These are phyloP conservation scores for Theristicus caerulescens DNA, from an alignment of 2,113 vertebrate genomes.

Conservation along the genomic window DNA sequence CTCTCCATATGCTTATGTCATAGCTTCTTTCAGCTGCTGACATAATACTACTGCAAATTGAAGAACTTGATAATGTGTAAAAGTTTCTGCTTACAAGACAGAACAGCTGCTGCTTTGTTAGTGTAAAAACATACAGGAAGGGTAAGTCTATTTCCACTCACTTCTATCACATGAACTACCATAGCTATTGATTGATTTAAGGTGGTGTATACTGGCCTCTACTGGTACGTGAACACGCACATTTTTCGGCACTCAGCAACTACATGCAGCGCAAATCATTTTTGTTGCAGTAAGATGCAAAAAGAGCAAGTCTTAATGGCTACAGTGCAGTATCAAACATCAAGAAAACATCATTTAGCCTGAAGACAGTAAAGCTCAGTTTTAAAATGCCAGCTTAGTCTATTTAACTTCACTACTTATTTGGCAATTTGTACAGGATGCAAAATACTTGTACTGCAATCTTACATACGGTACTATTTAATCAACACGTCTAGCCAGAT, in stretches of 20 bases:
- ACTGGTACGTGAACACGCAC: slow-evolving; percentile 11
- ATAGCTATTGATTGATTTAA: slow-evolving; percentile 6
- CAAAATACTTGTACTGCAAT: not conserved
- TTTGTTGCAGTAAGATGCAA: not conserved
- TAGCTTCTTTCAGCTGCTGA: slow-evolving; percentile 62
- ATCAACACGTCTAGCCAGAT: not conserved
- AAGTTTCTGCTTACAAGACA: slow-evolving; percentile 29
- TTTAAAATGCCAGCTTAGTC: not conserved
- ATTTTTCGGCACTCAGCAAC: not conserved
- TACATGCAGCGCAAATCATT: not conserved
- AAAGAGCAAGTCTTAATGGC: slow-evolving; percentile 46
- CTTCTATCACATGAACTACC: not conserved
- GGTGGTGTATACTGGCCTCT: slow-evolving; percentile 68
- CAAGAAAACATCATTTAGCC: not conserved
- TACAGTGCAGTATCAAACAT: slow-evolving; percentile 11
- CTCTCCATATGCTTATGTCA: slow-evolving; percentile 60
- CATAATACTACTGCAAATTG: slow-evolving; percentile 45
- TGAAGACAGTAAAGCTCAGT: slow-evolving; percentile 33
- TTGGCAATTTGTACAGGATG: not conserved
- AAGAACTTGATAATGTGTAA: not conserved
- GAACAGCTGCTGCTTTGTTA: slow-evolving; percentile 60
- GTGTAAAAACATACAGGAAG: slow-evolving; percentile 36
- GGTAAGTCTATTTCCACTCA: slow-evolving; percentile 33
- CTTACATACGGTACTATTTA: not conserved
- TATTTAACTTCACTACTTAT: slow-evolving; percentile 17